Base-by-base conservation (phyloP, 2,888 invertebrate species). In the Chrysomela aeneicollis region DNA sequence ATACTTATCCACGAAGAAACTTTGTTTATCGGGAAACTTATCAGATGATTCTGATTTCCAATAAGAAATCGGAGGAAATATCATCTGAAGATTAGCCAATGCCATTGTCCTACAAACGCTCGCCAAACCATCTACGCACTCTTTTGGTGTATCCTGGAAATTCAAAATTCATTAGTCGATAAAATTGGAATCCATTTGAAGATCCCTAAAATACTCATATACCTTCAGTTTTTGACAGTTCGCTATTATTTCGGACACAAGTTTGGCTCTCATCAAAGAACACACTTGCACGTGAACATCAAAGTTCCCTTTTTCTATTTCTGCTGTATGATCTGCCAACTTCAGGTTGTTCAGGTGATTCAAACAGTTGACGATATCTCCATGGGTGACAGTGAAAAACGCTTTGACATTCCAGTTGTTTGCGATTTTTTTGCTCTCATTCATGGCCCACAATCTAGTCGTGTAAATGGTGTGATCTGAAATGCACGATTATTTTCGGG, bases 231-330 rank as follows among this genome's bases (percentile, higher is more conserved):
- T 90, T 75, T 87, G 86, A 65, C 91, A 87, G 77, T 93, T 94
- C 0, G 85, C 88, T 78, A 88, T 89, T 0, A 93, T 89, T 85
- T 94, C 93, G 0, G 92, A 91, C 10, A 91, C 89, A 37, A 94
- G 84, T 80, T 93, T 93, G 52, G 90, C 90, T 74, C 93, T 87
- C 89, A 93, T 89, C 73, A 91, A 90, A 0, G 90, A 89, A 77
- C 93, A 93, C 0, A 93, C 93, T 76, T 91, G 88, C 73, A 93
- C 92, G 69, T 93, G 90, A 10, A 92, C 92, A 63, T 90, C 91
- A 55, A 89, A 79, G 15, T 77, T 77, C 4, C 80, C 80, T 57
- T 82, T 82, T 60, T 87, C 88, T 71, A 87, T 87, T 76, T 85
- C 85, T 19, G 76, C 71, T 0, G 84, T 84, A 68, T 90, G 89